phyloP scores from a whole-genome alignment of 2,797 vertebrate species.

The Adelosebastes latens region DNA sequence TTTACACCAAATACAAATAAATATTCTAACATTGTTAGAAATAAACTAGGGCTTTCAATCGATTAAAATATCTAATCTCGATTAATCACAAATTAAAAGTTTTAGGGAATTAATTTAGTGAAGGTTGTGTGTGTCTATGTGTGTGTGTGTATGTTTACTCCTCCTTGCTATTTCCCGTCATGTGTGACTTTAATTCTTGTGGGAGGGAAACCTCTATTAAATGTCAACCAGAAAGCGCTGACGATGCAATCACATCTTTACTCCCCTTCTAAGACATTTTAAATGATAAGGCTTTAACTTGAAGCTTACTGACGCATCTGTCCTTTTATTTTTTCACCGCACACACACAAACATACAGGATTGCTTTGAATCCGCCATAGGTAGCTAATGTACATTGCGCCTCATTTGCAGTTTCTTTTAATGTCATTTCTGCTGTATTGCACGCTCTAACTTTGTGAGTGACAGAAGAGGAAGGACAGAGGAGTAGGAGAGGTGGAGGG shows the following conservation, averaged over 20 bases:
- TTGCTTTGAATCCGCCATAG: background rate
- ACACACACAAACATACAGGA: background rate
- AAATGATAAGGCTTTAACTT: slow-evolving; percentile 38
- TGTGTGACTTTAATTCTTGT: slow-evolving; percentile 40
- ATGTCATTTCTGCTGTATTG: background rate
- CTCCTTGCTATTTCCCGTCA: slow-evolving; percentile 18
- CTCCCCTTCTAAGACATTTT: slow-evolving; percentile 34
- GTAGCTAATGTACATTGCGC: background rate
- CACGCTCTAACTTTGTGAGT: slow-evolving; percentile 21
- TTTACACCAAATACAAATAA: too few species aligned
- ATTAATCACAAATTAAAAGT: background rate
- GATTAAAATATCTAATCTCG: too few species aligned
- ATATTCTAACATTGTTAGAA: too few species aligned
- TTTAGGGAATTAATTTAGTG: background rate
- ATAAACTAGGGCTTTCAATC: too few species aligned
- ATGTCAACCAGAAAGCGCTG: slow-evolving; percentile 52
- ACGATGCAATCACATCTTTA: slow-evolving; percentile 24
- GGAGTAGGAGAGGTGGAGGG: slow-evolving; percentile 1
- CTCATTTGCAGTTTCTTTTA: slow-evolving; percentile 4
- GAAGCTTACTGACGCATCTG: slow-evolving; percentile 18
- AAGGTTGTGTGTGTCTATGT: background rate
- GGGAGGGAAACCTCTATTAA: slow-evolving; percentile 42
- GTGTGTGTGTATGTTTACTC: background rate
- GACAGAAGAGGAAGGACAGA: background rate
- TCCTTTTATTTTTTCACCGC: background rate